Percentiles rank a stretch among this genome's conserved stretches.
These are phyloP conservation scores for Alviniconcha strummeri DNA, from an alignment of 2,888 invertebrate species.

Conservation along the genomic window DNA sequence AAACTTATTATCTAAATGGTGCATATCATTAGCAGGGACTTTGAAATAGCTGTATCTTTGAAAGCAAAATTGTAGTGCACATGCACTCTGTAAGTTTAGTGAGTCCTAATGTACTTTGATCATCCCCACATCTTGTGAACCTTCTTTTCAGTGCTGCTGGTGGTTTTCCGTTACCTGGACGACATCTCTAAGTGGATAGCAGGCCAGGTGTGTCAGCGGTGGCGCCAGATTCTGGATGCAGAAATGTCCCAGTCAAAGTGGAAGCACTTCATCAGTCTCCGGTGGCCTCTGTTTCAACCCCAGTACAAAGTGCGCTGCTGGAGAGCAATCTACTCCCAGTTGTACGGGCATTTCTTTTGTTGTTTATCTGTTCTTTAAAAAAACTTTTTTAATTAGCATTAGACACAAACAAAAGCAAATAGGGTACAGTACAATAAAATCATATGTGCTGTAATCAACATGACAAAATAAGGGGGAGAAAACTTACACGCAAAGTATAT, in stretches of 20 bases:
- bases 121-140: too few relatives aligned
- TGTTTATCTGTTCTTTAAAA: neutral
- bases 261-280: conserved; percentile 83
- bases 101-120: too few relatives aligned
- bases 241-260: conserved; percentile 87
- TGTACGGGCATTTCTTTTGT: conserved; percentile 69
- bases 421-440: too few relatives aligned
- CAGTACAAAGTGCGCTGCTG: conserved; percentile 84
- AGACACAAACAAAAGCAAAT: too few relatives aligned
- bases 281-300: conserved; percentile 92
- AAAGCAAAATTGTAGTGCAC: too few relatives aligned
- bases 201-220: conserved; percentile 88
- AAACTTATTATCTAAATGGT: too few relatives aligned
- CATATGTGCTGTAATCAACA: too few relatives aligned
- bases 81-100: too few relatives aligned
- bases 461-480: too few relatives aligned
- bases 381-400: too few relatives aligned
- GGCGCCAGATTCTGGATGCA: conserved; percentile 87
- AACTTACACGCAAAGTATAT: neutral
- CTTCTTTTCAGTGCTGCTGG: conserved; percentile 79
- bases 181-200: conserved; percentile 93
- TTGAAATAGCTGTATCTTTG: too few relatives aligned
- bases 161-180: conserved; percentile 91
- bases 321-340: conserved; percentile 82
- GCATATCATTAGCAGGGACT: too few relatives aligned